Evolutionary conservation across 2,797 vertebrate genomes (phyloP).

Genomic region (Neomorphus geoffroyi): DNA sequence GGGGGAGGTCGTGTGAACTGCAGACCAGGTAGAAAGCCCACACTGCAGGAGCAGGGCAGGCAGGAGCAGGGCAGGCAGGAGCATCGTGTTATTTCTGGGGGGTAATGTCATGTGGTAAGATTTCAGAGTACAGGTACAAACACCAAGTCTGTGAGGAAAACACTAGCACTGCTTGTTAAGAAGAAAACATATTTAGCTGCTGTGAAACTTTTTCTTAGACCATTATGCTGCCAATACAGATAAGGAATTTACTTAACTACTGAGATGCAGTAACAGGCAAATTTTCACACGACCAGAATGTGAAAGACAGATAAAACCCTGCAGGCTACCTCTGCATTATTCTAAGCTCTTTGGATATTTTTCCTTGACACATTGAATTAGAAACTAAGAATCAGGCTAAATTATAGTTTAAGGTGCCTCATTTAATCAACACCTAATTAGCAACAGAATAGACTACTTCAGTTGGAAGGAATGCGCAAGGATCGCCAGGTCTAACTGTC

Average conservation of each 20-base stretch:
- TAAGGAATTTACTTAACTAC: neutral
- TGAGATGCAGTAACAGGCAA: neutral
- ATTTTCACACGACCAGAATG: neutral
- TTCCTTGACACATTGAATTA: neutral
- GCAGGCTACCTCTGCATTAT: neutral
- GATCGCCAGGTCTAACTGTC: too few species aligned
- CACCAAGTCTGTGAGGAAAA: neutral
- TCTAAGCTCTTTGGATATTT: neutral
- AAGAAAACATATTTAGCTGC: neutral
- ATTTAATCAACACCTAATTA: neutral
- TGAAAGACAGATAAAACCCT: neutral
- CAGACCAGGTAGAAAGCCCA: neutral
- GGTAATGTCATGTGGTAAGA: fast-evolving
- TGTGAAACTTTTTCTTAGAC: neutral
- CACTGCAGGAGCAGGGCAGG: neutral
- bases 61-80: neutral
- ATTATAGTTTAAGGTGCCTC: neutral
- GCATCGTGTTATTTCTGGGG: neutral
- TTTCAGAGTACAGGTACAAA: neutral
- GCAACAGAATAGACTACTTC: too few species aligned
- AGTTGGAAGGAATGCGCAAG: too few species aligned
- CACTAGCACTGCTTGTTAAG: neutral
- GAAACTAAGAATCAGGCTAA: neutral
- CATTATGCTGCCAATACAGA: neutral
- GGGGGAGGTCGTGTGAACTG: neutral